These are phyloP conservation scores for Acanthosepion lycidas DNA, from an alignment of 2,888 invertebrate genomes.

Conservation along the genomic window DNA sequence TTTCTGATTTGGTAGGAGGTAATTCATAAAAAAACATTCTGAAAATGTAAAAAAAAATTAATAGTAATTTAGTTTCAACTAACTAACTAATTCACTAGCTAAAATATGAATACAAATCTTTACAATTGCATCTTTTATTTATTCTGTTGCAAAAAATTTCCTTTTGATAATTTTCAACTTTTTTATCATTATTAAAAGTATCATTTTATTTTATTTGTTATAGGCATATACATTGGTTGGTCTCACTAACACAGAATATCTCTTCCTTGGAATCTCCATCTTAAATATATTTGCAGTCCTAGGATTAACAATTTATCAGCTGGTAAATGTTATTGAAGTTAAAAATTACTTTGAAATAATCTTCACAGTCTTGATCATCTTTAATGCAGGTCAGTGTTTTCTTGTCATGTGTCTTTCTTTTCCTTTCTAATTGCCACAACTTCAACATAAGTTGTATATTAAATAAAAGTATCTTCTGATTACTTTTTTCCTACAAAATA, in stretches of 20 bases:
- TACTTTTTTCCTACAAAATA: neutral
- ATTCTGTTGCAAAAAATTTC: no score
- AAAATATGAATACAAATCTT: no score
- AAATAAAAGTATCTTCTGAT: no score
- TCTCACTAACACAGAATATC: conserved; percentile 63
- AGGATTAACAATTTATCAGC: conserved; percentile 63
- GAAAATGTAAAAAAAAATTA: no score
- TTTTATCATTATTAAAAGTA: neutral
- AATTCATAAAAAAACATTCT: no score
- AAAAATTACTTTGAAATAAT: conserved; percentile 64
- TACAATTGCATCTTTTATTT: no score
- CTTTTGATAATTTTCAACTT: neutral
- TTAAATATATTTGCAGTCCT: conserved; percentile 66
- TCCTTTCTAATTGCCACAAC: neutral
- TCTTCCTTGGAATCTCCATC: conserved; percentile 63
- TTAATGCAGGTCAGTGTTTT: conserved; percentile 67
- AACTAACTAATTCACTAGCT: no score
- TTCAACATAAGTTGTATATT: no score
- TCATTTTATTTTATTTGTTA: conserved; percentile 50
- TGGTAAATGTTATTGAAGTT: conserved; percentile 59
- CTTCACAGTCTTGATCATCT: conserved; percentile 68
- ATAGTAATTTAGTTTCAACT: no score
- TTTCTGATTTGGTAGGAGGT: no score
- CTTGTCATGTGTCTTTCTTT: neutral
- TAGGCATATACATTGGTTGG: conserved; percentile 68